Percentiles rank a stretch among this genome's conserved stretches.
These are phyloP conservation scores for Hybos culiciformis DNA, from an alignment of 2,888 invertebrate species.

Conservation along the genomic window DNA sequence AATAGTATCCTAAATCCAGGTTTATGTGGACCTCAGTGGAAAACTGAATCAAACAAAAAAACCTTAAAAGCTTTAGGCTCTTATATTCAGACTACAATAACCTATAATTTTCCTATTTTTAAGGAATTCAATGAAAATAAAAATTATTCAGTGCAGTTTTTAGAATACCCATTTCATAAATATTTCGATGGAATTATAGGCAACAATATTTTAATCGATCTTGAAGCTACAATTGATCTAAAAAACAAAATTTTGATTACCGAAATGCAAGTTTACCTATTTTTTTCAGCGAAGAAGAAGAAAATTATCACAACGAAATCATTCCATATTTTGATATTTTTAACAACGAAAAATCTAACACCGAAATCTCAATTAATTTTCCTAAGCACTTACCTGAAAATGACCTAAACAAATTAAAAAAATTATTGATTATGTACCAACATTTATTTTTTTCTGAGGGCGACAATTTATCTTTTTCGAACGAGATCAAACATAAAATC, in stretches of 20 bases:
- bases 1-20: slow-evolving; percentile 6
- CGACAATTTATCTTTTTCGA: neutral
- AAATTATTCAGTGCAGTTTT: slow-evolving; percentile 2
- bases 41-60: slow-evolving; percentile 2
- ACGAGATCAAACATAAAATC: neutral
- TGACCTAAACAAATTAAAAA: slow-evolving; percentile 1
- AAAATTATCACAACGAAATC: neutral
- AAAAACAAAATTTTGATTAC: neutral
- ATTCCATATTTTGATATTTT: neutral
- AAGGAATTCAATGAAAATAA: neutral
- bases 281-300: neutral
- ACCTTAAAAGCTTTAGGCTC: slow-evolving; percentile 5
- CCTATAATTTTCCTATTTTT: slow-evolving; percentile 6
- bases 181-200: slow-evolving; percentile 7
- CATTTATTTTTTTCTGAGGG: slow-evolving; percentile 13
- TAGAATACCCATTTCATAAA: slow-evolving; percentile 3
- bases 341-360: neutral
- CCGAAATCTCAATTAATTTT: neutral
- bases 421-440: neutral
- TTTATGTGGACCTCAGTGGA: slow-evolving; percentile 4
- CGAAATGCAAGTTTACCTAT: neutral
- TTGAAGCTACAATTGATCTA: neutral
- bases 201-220: slow-evolving; percentile 3
- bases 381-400: slow-evolving; percentile 2
- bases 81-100: neutral